A percentile compares a stretch with the other conserved stretches of the same genome.
Conservation (phyloP, 2,888 invertebrate genomes). For the Cryptocheilus praepositus region DNA sequence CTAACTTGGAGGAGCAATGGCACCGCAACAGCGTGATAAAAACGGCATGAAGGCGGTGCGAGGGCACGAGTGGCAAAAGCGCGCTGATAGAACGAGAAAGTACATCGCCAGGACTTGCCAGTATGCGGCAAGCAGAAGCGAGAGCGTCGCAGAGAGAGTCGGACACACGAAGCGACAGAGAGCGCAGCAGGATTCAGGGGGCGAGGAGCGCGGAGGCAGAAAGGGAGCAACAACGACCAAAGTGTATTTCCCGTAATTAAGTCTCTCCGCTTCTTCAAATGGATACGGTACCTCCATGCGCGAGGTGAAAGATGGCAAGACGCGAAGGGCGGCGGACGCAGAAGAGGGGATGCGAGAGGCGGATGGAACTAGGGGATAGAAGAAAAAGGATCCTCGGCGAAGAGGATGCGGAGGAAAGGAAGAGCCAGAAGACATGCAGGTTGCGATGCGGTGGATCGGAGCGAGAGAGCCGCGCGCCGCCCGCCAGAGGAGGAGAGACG, state of each 20-base stretch:
- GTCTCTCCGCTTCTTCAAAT: constrained; percentile 66
- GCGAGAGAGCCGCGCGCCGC: constrained; percentile 36
- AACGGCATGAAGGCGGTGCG: constrained; percentile 7
- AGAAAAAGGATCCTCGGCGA: constrained; percentile 3
- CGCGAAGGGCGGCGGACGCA: not conserved
- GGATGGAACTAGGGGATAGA: not conserved
- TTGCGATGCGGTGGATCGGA: constrained; percentile 43
- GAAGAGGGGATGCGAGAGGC: too few species aligned
- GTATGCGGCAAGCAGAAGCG: not conserved
- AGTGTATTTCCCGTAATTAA: constrained; percentile 71
- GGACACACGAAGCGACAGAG: not conserved
- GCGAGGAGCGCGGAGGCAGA: constrained; percentile 12
- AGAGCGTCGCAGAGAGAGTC: not conserved
- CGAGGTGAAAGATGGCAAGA: constrained; percentile 11
- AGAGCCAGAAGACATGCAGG: constrained; percentile 30
- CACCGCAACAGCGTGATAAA: constrained; percentile 22
- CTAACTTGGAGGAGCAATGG: constrained; percentile 4
- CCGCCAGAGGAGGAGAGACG: constrained; percentile 21
- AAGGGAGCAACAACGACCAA: constrained; percentile 20
- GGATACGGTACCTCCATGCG: not conserved
- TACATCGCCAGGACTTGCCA: constrained; percentile 9
- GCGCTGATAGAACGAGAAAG: constrained; percentile 2
- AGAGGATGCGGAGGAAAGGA: constrained; percentile 14
- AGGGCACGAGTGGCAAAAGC: constrained; percentile 10
- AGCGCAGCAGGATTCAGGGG: not conserved